These are phyloP conservation scores for Chaetura pelagica DNA, from an alignment of 2,113 vertebrate genomes.

Conservation along the genomic window DNA sequence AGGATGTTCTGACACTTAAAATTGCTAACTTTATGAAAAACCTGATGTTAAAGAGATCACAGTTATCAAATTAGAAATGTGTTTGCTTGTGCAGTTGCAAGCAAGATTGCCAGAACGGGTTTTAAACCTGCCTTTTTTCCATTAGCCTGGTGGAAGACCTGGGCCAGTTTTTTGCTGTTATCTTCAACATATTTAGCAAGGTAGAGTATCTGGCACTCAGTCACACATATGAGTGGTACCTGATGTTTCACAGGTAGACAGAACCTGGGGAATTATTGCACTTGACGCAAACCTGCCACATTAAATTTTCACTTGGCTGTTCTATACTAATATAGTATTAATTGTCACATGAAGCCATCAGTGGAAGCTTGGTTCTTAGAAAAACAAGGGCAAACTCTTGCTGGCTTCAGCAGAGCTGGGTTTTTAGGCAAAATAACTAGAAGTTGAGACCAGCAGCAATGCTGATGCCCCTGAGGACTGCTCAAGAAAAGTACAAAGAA, in stretches of 20 bases:
- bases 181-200: background rate
- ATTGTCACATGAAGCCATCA: background rate
- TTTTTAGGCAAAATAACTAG: background rate
- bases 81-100: background rate
- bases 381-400: background rate
- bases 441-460: background rate
- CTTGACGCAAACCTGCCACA: background rate
- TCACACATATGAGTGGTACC: background rate
- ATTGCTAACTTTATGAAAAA: background rate
- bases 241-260: background rate
- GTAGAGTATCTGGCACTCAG: background rate
- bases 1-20: background rate
- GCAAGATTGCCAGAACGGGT: background rate
- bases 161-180: background rate
- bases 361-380: background rate
- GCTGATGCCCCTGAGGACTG: background rate
- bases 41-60: background rate
- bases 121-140: background rate
- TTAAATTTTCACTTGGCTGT: background rate
- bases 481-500: background rate
- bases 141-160: background rate
- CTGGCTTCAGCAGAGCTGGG: background rate
- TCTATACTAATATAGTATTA: background rate
- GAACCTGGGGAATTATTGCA: background rate
- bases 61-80: background rate